phyloP scores from a whole-genome alignment of 2,113 vertebrate genomes.

The Cricetomys ansorgei region DNA sequence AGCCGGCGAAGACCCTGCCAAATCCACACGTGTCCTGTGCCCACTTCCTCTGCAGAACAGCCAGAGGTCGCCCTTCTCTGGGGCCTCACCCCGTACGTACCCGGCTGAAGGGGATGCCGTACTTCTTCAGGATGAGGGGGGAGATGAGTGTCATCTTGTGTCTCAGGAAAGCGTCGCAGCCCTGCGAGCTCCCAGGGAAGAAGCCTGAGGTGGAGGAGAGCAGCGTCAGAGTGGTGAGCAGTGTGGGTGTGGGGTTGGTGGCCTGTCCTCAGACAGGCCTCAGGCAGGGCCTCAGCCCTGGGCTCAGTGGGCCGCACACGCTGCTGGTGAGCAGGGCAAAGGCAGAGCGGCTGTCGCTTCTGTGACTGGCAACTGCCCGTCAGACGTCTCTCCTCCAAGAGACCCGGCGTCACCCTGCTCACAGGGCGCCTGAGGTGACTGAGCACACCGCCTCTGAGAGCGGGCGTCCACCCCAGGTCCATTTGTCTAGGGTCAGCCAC shows the following conservation, averaged over 20 bases:
- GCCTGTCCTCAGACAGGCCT: background rate
- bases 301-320: background rate
- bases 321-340: no score
- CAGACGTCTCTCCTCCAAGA: no score
- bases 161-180: constrained; percentile 97
- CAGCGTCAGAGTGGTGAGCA: background rate
- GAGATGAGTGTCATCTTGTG: constrained; percentile 99
- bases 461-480: background rate
- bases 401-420: no score
- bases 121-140: constrained; percentile 98
- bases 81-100: constrained; percentile 87
- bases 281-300: background rate
- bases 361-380: background rate
- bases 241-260: background rate
- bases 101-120: constrained; percentile 97
- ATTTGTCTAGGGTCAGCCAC: background rate
- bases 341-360: background rate
- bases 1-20: background rate
- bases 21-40: background rate
- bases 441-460: background rate
- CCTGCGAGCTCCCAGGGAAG: constrained; percentile 98
- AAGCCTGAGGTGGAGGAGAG: constrained; percentile 88
- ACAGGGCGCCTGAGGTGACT: background rate
- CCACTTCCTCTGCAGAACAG: background rate
- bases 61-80: background rate